A percentile compares a stretch with the other conserved stretches of the same genome.
phyloP scores from a whole-genome alignment of 2,113 vertebrate genomes.

The Notothenia rossii region DNA sequence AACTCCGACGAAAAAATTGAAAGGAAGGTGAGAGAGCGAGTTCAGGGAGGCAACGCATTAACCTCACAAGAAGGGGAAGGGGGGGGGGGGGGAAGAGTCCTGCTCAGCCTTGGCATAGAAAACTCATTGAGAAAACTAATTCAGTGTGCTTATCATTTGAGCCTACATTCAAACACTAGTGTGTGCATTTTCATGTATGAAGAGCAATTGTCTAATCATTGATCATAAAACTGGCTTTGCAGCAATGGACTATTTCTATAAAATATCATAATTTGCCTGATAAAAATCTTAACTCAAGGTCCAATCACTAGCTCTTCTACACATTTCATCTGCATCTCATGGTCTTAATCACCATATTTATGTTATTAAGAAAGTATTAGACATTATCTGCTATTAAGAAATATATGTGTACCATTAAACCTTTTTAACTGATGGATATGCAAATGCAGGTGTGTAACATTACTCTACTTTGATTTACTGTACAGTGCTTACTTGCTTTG shows the following conservation, averaged over 20 bases:
- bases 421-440: background rate
- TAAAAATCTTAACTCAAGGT: background rate
- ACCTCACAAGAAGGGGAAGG: background rate
- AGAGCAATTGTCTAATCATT: background rate
- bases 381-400: too few relatives aligned
- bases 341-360: background rate
- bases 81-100: too few relatives aligned
- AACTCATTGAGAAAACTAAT: background rate
- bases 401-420: background rate
- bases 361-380: too few relatives aligned
- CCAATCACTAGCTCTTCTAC: background rate
- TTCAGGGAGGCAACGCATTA: constrained; percentile 2
- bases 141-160: background rate
- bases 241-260: background rate
- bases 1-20: constrained; percentile 20
- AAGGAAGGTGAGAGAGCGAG: constrained; percentile 8
- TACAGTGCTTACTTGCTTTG: background rate
- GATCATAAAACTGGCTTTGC: background rate
- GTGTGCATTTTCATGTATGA: background rate
- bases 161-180: background rate
- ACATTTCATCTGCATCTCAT: background rate
- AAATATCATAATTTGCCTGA: background rate
- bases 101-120: background rate
- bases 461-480: background rate
- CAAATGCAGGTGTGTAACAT: background rate